Percentiles rank a stretch among this genome's conserved stretches.
phyloP scores from a whole-genome alignment of 1,140 invertebrate species.

The Drosophila bipectinata region DNA sequence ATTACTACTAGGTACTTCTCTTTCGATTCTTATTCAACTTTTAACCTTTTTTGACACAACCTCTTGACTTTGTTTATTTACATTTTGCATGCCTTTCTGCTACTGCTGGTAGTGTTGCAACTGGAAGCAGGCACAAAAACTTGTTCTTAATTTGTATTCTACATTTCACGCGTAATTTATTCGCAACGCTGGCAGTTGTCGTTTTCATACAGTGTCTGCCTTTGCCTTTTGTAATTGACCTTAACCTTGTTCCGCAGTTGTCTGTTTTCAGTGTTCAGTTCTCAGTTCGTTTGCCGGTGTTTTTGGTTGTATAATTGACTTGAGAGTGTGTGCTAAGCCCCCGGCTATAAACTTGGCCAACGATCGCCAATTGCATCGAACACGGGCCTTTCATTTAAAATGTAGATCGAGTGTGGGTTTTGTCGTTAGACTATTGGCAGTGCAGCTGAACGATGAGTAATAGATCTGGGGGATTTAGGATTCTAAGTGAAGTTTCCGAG shows the following conservation, averaged over 20 bases:
- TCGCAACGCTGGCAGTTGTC: conserved; percentile 51
- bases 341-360: conserved; percentile 24
- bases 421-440: conserved; percentile 21
- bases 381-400: conserved; percentile 30
- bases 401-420: conserved; percentile 26
- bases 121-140: conserved; percentile 44
- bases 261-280: conserved; percentile 24
- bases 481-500: conserved; percentile 22
- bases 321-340: conserved; percentile 12
- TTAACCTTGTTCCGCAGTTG: conserved; percentile 73
- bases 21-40: neutral
- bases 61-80: conserved; percentile 33
- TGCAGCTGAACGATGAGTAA: conserved; percentile 33
- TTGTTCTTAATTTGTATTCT: conserved; percentile 73
- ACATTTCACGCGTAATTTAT: conserved; percentile 69
- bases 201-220: conserved; percentile 27
- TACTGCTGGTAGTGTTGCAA: conserved; percentile 6
- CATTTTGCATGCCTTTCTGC: conserved; percentile 21
- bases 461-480: conserved; percentile 14
- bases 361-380: conserved; percentile 25
- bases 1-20: neutral
- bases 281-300: conserved; percentile 26
- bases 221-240: conserved; percentile 64
- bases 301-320: conserved; percentile 36
- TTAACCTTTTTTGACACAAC: neutral